Base-by-base conservation (phyloP, 2,888 invertebrate genomes). In the Tipula helvola region DNA sequence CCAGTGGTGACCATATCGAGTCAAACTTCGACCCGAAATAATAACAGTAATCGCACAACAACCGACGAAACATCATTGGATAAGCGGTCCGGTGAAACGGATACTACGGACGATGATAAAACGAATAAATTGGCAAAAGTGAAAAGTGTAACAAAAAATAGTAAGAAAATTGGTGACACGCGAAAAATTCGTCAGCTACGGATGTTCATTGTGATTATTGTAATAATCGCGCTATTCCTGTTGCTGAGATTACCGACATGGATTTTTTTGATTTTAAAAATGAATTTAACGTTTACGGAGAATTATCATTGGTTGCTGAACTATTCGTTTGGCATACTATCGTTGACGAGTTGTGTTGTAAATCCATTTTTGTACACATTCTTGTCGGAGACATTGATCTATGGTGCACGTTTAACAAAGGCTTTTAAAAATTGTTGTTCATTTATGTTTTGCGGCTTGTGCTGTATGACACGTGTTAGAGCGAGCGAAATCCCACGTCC, bases 281-380 rank as follows among this genome's bases (percentile, higher is more conserved):
- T 92, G 86, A 90, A 91, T 87, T 89, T 90, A 5, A 88, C 88
- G 10, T 89, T 90, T 86, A 88, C 89, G 18, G 88, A 89, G 71
- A 89, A 88, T 41, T 83, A 89, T 5, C 89, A 91, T 88, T 93
- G 93, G 93, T 90, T 92, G 71, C 87, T 93, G 10, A 92, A 92
- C 88, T 93, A 92, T 87, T 88, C 90, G n/a, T 92, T 94, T 4
- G 92, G 93, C 10, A 89, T 92, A 4, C 88, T 94, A n/a, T 92
- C 93, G 5, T 89, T 93, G 57, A 87, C 92, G 4, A 94, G 93
- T 88, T 93, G 93, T 84, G 92, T 92, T 0, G 87, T 94, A 36
- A 93, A 94, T 91, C 94, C 94, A 0, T 91, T 94, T 86, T 90
- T 94, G 41, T 94, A 94, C 88, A 93, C 94, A 1, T 94, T 94